A percentile compares a stretch with the other conserved stretches of the same genome.
Conservation (phyloP, 2,113 vertebrate genomes). For the Megaceryle torquata region DNA sequence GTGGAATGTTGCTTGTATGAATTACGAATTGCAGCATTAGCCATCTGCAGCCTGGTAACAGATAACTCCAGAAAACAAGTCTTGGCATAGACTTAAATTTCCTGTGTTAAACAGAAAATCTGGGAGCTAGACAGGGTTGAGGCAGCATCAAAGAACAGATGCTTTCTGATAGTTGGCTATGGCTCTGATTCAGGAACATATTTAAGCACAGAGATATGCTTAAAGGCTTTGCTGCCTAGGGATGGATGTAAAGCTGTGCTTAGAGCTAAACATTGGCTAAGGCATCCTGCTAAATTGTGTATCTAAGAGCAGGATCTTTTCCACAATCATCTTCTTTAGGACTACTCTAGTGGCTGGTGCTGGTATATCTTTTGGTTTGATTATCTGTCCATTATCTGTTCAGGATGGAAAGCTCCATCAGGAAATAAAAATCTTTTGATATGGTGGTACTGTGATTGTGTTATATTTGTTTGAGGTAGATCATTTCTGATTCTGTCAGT, state of each 20-base stretch:
- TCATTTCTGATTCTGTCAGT: neutral
- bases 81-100: constrained; percentile 2
- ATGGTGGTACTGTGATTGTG: neutral
- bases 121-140: constrained; percentile 27
- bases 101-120: neutral
- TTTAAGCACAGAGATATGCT: constrained; percentile 2
- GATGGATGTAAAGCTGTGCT: neutral
- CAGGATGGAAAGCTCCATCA: neutral
- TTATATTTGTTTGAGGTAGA: neutral
- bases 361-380: neutral
- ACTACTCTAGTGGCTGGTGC: neutral
- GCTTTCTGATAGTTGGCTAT: constrained; percentile 14
- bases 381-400: neutral
- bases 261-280: neutral
- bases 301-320: neutral
- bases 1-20: neutral
- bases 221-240: neutral
- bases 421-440: neutral
- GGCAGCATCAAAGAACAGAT: constrained; percentile 32
- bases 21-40: neutral
- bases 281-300: neutral
- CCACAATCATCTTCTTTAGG: neutral
- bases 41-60: constrained; percentile 22
- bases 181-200: constrained; percentile 2
- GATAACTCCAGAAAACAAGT: constrained; percentile 25